Percentiles rank a stretch among this genome's conserved stretches.
Evolutionary conservation across 2,888 invertebrate species (phyloP).

Genomic region (Himalopsyche tibetana): DNA sequence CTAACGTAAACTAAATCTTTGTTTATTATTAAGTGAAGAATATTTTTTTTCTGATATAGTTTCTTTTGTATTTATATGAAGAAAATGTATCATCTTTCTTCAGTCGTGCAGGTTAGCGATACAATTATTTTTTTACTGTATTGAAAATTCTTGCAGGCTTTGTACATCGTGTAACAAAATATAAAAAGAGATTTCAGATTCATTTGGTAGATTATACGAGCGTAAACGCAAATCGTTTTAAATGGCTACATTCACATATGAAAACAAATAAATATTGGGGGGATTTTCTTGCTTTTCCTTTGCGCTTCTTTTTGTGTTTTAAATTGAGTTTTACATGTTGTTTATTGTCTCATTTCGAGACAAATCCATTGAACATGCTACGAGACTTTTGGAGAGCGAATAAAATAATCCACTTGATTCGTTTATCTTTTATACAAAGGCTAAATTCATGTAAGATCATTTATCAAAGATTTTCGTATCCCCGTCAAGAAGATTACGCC

Average conservation of each 20-base stretch:
- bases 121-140: conserved; percentile 5
- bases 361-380: conserved; percentile 24
- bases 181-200: conserved; percentile 7
- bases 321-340: conserved; percentile 34
- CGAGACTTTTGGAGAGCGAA: conserved; percentile 3
- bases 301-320: conserved; percentile 7
- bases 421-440: conserved; percentile 14
- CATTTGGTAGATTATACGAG: conserved; percentile 18
- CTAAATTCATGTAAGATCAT: conserved; percentile 21
- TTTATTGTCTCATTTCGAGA: conserved; percentile 27
- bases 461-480: neutral
- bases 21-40: too few relatives aligned
- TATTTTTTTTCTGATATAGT: too few relatives aligned
- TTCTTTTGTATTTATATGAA: neutral
- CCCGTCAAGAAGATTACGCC: neutral
- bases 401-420: neutral
- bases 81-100: neutral
- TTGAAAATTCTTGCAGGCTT: neutral
- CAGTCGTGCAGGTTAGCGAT: neutral
- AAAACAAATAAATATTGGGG: conserved; percentile 26
- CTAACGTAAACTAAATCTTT: too few relatives aligned
- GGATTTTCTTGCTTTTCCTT: conserved; percentile 22
- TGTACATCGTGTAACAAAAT: neutral
- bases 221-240: conserved; percentile 15
- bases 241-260: conserved; percentile 30